These are phyloP conservation scores for Allygus modestus DNA, from an alignment of 2,888 invertebrate species.

Conservation along the genomic window DNA sequence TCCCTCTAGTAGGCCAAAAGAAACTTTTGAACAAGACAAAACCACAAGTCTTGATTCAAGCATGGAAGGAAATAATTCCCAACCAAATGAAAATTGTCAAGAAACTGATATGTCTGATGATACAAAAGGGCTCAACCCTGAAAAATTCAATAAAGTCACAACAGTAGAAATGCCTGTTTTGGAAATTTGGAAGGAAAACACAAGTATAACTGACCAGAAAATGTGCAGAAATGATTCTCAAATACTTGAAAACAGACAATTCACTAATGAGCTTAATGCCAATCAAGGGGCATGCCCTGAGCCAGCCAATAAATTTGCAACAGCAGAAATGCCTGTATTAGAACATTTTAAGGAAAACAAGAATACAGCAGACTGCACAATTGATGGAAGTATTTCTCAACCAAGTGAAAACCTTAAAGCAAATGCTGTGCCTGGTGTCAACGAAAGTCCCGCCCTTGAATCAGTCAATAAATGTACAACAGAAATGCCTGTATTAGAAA, in stretches of 20 bases:
- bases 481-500: not conserved
- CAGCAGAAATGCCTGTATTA: not conserved
- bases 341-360: not conserved
- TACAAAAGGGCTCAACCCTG: not conserved
- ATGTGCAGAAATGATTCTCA: not conserved
- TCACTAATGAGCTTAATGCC: not conserved
- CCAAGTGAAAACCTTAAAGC: not conserved
- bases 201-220: not conserved
- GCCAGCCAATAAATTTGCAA: not conserved
- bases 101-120: not conserved
- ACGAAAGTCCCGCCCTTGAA: not conserved
- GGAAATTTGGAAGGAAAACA: not conserved
- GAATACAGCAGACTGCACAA: not conserved
- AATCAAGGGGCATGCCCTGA: not conserved
- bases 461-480: slow-evolving; percentile 71
- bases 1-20: not conserved
- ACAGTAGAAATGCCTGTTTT: not conserved
- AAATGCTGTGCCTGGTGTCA: slow-evolving; percentile 65
- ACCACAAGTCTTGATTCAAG: not conserved
- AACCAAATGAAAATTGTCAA: too few relatives aligned
- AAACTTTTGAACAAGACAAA: not conserved
- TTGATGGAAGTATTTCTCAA: not conserved
- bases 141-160: not conserved
- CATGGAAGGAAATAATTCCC: not conserved
- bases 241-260: not conserved